A percentile compares a stretch with the other conserved stretches of the same genome.
Conservation (phyloP, 2,113 vertebrate genomes). For the Pedionomus torquatus region DNA sequence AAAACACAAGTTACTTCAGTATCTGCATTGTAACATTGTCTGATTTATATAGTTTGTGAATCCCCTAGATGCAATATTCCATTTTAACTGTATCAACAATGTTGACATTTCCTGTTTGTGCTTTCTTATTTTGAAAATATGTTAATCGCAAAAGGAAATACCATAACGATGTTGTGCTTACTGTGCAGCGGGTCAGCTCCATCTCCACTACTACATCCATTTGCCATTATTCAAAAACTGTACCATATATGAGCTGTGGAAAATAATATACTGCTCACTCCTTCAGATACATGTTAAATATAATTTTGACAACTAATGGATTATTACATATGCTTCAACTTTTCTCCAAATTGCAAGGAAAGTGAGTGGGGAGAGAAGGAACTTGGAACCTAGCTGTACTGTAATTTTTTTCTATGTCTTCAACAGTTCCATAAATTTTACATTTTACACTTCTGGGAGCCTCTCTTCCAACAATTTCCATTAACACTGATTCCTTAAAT, state of each 20-base stretch:
- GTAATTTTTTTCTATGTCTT: not conserved
- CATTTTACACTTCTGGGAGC: not conserved
- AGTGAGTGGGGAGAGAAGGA: not conserved
- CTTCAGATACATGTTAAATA: not conserved
- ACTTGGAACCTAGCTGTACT: not conserved
- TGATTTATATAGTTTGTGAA: not conserved
- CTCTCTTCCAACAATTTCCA: not conserved
- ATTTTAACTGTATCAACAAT: not conserved
- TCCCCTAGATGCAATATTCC: not conserved
- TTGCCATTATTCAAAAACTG: not conserved
- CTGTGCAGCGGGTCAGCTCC: not conserved
- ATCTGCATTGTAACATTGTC: not conserved
- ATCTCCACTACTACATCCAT: not conserved
- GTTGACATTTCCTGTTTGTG: not conserved
- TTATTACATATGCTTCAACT: not conserved
- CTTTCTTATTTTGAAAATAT: not conserved
- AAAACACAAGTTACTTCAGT: not conserved
- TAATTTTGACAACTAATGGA: not conserved
- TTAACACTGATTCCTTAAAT: not conserved
- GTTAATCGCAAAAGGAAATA: not conserved
- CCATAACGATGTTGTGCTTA: rapidly evolving
- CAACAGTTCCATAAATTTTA: not conserved
- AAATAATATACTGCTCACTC: not conserved
- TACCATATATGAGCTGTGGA: not conserved
- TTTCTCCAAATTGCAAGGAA: not conserved